Evolutionary conservation across 2,888 invertebrate genomes (phyloP).

Genomic region (Tetanocera ferruginea): DNA sequence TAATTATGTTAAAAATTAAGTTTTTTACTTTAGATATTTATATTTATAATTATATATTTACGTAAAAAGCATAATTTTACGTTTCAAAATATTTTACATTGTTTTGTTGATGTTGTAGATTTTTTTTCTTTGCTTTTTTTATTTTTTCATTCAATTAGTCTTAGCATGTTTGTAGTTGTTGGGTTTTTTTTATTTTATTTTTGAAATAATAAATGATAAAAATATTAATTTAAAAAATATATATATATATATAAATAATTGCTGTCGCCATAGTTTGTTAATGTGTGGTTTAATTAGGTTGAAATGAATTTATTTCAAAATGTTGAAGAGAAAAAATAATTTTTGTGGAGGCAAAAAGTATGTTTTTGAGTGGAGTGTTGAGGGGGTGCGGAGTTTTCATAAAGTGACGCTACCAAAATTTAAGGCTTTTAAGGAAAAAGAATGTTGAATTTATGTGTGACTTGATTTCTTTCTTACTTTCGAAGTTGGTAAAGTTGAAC

Average conservation of each 20-base stretch:
- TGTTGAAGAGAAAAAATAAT: background rate
- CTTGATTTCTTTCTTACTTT: no score
- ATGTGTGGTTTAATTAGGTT: no score
- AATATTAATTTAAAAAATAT: background rate
- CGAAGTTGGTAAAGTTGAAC: no score
- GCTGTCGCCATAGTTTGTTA: no score
- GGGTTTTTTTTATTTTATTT: background rate
- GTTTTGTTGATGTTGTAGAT: constrained; percentile 30
- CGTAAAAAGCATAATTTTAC: constrained; percentile 20
- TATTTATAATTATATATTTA: constrained; percentile 3
- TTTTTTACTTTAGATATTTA: constrained; percentile 32
- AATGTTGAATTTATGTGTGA: no score
- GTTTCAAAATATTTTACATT: constrained; percentile 33
- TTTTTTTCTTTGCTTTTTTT: constrained; percentile 37
- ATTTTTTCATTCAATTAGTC: constrained; percentile 16
- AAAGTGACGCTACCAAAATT: no score
- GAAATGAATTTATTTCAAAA: background rate
- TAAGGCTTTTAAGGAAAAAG: no score
- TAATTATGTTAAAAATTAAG: constrained; percentile 33
- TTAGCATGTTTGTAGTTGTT: constrained; percentile 36
- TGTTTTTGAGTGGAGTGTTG: no score
- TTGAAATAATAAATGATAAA: background rate
- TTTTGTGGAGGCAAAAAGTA: no score
- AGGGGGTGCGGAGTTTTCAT: no score
- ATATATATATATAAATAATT: background rate